Conservation (phyloP, 2,888 invertebrate genomes). For the Athalia rosae region DNA sequence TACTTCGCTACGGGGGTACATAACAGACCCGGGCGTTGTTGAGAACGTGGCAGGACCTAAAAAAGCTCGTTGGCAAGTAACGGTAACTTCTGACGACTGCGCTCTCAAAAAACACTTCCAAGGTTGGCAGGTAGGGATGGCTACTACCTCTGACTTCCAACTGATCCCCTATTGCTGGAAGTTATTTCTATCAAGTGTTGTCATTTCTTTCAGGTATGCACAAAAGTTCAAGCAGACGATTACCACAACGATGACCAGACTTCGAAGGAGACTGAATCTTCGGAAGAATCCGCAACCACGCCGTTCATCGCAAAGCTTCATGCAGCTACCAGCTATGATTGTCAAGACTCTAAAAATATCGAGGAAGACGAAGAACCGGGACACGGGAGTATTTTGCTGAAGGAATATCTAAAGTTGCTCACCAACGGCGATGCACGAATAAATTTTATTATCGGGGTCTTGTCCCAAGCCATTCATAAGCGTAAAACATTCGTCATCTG, state of each 20-base stretch:
- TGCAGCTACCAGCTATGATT: constrained; percentile 21
- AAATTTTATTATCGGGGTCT: constrained; percentile 22
- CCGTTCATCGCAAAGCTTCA: not conserved
- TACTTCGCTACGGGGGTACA: constrained; percentile 3
- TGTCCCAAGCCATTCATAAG: constrained; percentile 72
- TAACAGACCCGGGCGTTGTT: constrained; percentile 8
- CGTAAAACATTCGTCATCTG: constrained; percentile 77
- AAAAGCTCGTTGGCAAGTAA: constrained; percentile 31
- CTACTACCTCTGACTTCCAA: not conserved
- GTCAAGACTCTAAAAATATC: not conserved
- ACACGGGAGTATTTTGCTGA: constrained; percentile 30
- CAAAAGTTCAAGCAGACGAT: not conserved
- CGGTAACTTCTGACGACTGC: constrained; percentile 22
- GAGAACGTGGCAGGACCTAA: not conserved
- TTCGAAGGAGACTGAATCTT: not conserved
- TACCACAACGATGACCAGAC: not conserved
- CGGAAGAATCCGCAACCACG: not conserved
- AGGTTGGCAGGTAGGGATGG: constrained; percentile 27
- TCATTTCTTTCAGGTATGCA: constrained; percentile 1
- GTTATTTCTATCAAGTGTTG: not conserved
- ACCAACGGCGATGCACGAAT: constrained; percentile 17
- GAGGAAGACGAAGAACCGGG: constrained; percentile 24
- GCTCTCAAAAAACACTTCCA: constrained; percentile 8
- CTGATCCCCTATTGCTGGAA: not conserved
- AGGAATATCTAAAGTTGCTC: constrained; percentile 25